A percentile compares a stretch with the other conserved stretches of the same genome.
Conservation (phyloP, 2,888 invertebrate genomes). For the Nebria brevicollis region DNA sequence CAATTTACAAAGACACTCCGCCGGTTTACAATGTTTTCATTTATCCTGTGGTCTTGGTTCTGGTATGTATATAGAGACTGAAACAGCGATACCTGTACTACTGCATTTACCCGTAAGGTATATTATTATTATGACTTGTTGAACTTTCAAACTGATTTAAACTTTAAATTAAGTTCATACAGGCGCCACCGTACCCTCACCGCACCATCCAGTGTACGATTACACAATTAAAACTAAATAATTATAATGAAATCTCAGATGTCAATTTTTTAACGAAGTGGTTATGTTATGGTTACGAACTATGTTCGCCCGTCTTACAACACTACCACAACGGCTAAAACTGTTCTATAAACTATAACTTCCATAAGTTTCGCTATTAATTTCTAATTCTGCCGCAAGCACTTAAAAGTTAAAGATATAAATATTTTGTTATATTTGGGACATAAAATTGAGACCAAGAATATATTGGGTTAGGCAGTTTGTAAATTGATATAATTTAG, state of each 20-base stretch:
- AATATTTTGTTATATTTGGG: no score
- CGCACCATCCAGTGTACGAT: conserved; percentile 23
- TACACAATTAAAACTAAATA: conserved; percentile 46
- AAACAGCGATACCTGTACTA: neutral
- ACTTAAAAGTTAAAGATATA: no score
- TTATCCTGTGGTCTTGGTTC: neutral
- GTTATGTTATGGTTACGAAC: neutral
- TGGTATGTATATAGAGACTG: neutral
- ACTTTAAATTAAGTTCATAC: conserved; percentile 45
- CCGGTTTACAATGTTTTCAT: neutral
- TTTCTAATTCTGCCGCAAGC: no score
- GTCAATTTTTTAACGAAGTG: conserved; percentile 5
- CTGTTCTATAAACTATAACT: no score
- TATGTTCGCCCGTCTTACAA: no score
- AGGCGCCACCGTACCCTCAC: neutral
- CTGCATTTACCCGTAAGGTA: conserved; percentile 20
- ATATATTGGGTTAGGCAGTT: no score
- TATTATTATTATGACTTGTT: conserved; percentile 43
- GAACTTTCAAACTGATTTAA: conserved; percentile 47
- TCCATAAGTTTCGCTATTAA: no score
- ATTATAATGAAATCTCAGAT: conserved; percentile 37
- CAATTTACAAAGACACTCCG: conserved; percentile 9
- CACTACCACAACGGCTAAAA: no score
- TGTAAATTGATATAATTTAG: no score
- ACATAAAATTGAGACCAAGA: no score